Evolutionary conservation across 1,140 invertebrate species (phyloP), one percentile per base, ranked within the genome.

Genomic region (Cephus cinctus): DNA sequence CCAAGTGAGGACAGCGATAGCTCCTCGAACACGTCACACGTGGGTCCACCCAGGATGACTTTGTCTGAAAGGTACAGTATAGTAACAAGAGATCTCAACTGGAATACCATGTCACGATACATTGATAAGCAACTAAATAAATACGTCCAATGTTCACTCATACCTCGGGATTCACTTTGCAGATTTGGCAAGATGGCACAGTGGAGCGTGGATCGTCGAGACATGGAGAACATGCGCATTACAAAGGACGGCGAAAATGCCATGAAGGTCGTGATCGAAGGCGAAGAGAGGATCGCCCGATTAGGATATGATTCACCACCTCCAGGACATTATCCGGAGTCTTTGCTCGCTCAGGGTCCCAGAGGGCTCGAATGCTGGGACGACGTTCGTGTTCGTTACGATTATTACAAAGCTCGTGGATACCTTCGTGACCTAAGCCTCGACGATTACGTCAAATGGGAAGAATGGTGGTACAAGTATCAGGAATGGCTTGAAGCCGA

Each of bases 381-480:
- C 61, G 89, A 93, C 61, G 87, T 91, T 0, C 76, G 87, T 40
- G 89, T 92, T 3, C 80, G 89, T 47, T 92, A 90, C 65, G 87
- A 90, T 58, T 89, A 90, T 69, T 93, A 92, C 66, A 90, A 92
- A 74, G 89, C 89, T 66, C 79, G 89, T 35, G 90, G 90, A 0
- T 93, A 91, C 62, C 75, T 93, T 21, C 75, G 89, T 18, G 86
- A 88, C 56, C 78, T 90, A 4, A 82, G 85, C 0, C 76, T 90
- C 22, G 84, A 89, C 47, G 91, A 94, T 69, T 94, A 92, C 67
- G 82, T 92, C 20, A 92, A 93, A 69, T 94, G 90, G 90, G 91
- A 94, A 73, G 88, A 92, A 72, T 94, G 91, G 91, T 94, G 90
- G 89, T 92, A 92, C 72, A 89, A 90, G 61, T 93, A 94, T 73